Evolutionary conservation across 2,888 invertebrate genomes (phyloP).

Genomic region (Branchellion lobata): DNA sequence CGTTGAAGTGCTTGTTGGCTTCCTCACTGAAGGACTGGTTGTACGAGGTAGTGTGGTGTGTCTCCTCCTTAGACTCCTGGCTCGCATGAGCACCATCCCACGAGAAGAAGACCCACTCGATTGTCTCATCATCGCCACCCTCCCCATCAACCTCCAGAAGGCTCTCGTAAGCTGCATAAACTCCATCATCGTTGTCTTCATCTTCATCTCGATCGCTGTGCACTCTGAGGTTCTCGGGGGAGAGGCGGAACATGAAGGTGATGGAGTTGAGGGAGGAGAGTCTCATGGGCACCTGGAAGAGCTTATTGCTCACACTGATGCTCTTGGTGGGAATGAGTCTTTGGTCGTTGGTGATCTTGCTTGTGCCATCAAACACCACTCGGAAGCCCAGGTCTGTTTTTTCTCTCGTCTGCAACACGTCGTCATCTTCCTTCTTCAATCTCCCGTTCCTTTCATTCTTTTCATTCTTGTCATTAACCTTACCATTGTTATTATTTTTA

Average conservation of each 20-base stretch:
- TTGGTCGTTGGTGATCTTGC: not conserved
- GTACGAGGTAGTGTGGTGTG: no score
- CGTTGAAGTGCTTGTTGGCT: no score
- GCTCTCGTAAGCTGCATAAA: not conserved
- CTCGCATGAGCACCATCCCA: not conserved
- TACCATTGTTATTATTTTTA: not conserved
- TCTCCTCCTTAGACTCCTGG: no score
- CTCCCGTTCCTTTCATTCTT: not conserved
- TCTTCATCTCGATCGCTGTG: not conserved
- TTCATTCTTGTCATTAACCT: not conserved
- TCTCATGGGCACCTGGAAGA: not conserved
- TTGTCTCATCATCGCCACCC: not conserved
- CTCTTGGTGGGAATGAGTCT: constrained; percentile 33
- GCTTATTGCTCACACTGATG: constrained; percentile 35
- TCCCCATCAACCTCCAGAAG: not conserved
- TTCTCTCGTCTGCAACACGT: not conserved
- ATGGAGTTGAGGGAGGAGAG: not conserved
- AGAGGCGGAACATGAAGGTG: constrained; percentile 31
- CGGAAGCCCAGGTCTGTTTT: not conserved
- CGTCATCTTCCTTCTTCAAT: not conserved
- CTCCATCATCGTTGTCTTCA: not conserved
- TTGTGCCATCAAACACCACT: not conserved
- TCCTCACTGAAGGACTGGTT: no score
- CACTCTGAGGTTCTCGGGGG: not conserved
- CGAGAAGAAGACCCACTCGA: not conserved